Conservation (phyloP, 2,797 vertebrate species). For the Spatula clypeata region DNA sequence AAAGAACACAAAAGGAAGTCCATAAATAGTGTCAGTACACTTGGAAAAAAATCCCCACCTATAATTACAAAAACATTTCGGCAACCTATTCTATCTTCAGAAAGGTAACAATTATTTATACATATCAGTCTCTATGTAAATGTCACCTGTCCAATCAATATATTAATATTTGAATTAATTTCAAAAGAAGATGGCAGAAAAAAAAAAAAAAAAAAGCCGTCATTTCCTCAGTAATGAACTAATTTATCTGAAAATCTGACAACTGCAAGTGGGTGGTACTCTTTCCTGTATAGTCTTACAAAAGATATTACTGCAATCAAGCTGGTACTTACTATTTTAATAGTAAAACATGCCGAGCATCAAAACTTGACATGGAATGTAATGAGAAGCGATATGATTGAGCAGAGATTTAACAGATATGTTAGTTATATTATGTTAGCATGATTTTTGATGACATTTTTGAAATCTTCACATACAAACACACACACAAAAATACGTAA, state of each 20-base stretch:
- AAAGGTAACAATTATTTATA: constrained; percentile 70
- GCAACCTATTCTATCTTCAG: constrained; percentile 29
- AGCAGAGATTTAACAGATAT: constrained; percentile 45
- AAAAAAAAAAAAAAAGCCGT: background rate
- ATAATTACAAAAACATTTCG: constrained; percentile 35
- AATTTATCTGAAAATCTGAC: constrained; percentile 71
- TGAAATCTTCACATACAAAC: background rate
- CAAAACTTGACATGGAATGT: constrained; percentile 53
- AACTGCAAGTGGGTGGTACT: constrained; percentile 66
- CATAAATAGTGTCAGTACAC: background rate
- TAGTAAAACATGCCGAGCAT: constrained; percentile 60
- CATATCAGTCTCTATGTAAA: constrained; percentile 58
- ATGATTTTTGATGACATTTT: background rate
- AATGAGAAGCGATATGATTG: constrained; percentile 46
- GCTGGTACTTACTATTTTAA: constrained; percentile 57
- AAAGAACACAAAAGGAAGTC: constrained; percentile 22
- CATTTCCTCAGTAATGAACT: constrained; percentile 67
- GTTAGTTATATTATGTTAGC: background rate
- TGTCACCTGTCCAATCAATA: constrained; percentile 67
- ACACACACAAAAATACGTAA: background rate
- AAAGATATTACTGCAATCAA: constrained; percentile 66
- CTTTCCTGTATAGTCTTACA: constrained; percentile 49
- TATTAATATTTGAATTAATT: constrained; percentile 74
- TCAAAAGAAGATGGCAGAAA: constrained; percentile 46
- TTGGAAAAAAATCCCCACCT: constrained; percentile 27